Percentiles rank a stretch among this genome's conserved stretches.
These are phyloP conservation scores for Narcine bancroftii DNA, from an alignment of 2,113 vertebrate species.

Conservation along the genomic window DNA sequence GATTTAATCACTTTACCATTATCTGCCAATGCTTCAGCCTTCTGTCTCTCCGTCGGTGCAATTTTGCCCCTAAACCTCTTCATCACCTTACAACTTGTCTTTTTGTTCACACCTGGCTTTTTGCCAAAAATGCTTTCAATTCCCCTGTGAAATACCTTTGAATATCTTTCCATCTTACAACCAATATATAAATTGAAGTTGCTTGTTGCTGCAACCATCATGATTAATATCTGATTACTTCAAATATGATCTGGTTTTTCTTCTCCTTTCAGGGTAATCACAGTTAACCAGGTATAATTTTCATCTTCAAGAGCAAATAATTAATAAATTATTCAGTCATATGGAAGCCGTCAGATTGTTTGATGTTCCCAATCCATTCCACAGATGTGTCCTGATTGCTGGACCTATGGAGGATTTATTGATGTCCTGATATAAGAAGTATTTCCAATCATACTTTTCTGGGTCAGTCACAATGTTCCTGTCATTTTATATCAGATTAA, in stretches of 20 bases:
- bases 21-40: too few relatives aligned
- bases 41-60: too few relatives aligned
- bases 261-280: neutral
- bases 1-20: too few relatives aligned
- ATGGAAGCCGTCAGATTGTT: neutral
- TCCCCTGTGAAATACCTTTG: neutral
- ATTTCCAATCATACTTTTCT: neutral
- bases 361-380: neutral
- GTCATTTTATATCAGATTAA: neutral
- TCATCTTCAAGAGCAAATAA: neutral
- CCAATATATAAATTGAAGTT: neutral
- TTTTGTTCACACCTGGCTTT: too few relatives aligned
- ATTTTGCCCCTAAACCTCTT: too few relatives aligned
- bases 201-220: neutral
- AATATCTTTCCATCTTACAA: neutral
- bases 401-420: neutral
- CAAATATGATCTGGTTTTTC: neutral
- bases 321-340: slow-evolving; percentile 1
- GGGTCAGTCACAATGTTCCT: neutral
- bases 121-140: too few relatives aligned
- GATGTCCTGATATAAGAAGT: neutral
- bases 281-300: neutral
- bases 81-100: too few relatives aligned
- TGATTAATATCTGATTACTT: neutral
- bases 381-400: neutral